Percentiles rank a stretch among this genome's conserved stretches.
These are phyloP conservation scores for Psammodynastes pulverulentus DNA, from an alignment of 2,113 vertebrate species.

Conservation along the genomic window DNA sequence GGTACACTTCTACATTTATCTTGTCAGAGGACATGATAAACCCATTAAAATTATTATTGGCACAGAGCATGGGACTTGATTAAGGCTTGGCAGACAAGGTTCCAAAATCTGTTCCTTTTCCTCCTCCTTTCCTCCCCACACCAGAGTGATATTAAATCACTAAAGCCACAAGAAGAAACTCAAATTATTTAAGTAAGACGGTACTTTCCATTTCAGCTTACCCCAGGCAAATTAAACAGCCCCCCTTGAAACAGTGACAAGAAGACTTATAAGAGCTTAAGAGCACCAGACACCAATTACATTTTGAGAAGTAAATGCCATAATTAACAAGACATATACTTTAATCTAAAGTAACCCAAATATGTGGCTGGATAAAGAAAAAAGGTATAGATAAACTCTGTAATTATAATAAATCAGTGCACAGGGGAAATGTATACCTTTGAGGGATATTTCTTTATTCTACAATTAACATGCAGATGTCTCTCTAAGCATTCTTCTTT, in stretches of 20 bases:
- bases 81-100: conserved; percentile 64
- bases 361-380: conserved; percentile 75
- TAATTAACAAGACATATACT: conserved; percentile 71
- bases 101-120: not conserved
- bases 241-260: conserved; percentile 64
- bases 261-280: conserved; percentile 51
- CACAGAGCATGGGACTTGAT: conserved; percentile 69
- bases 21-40: conserved; percentile 63
- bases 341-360: conserved; percentile 73
- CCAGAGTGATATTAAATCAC: conserved; percentile 61
- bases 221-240: conserved; percentile 67
- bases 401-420: conserved; percentile 69
- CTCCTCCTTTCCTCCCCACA: not conserved
- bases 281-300: conserved; percentile 68
- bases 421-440: conserved; percentile 52
- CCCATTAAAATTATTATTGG: conserved; percentile 71
- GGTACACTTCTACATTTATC: conserved; percentile 58
- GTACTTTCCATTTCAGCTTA: conserved; percentile 81
- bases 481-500: conserved; percentile 39
- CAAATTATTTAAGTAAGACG: conserved; percentile 72
- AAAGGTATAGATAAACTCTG: conserved; percentile 70
- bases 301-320: conserved; percentile 65
- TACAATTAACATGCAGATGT: conserved; percentile 60
- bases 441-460: conserved; percentile 62
- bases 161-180: conserved; percentile 68